phyloP scores from a whole-genome alignment of 1,140 invertebrate genomes.

The Lepidurus arcticus region DNA sequence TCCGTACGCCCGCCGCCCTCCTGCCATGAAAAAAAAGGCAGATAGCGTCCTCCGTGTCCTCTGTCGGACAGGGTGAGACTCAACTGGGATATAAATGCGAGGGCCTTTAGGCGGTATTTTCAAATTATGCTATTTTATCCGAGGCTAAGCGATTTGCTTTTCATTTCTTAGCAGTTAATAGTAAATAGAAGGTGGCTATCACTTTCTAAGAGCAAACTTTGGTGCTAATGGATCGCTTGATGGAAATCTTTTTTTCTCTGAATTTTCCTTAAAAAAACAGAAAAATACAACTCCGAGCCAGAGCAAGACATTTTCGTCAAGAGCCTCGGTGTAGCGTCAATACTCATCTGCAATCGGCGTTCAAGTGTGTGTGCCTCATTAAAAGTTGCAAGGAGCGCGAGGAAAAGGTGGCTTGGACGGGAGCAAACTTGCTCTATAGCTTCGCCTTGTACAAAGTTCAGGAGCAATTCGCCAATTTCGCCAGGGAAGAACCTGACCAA shows the following conservation, averaged over 20 bases:
- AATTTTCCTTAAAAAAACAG: not conserved
- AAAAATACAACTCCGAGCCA: not conserved
- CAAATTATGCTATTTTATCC: too few species aligned
- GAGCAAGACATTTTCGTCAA: not conserved
- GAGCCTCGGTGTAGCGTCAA: conserved; percentile 7
- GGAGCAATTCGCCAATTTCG: conserved; percentile 8
- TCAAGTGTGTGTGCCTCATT: conserved; percentile 21
- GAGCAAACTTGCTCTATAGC: conserved; percentile 10
- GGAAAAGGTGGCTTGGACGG: not conserved
- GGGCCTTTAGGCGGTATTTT: too few species aligned
- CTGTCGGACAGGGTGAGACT: too few species aligned
- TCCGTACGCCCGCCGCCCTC: not conserved
- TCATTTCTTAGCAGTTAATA: too few species aligned
- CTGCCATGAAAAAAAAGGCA: not conserved
- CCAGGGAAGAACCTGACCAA: conserved; percentile 17
- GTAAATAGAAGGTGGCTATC: too few species aligned
- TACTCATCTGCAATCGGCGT: conserved; percentile 21
- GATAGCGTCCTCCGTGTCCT: too few species aligned
- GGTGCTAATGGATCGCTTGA: too few species aligned
- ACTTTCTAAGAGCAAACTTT: too few species aligned
- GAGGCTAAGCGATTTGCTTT: too few species aligned
- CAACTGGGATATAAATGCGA: too few species aligned
- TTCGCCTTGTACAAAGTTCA: conserved; percentile 4
- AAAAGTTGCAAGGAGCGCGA: conserved; percentile 2
- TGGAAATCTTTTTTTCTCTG: not conserved